phyloP scores from a whole-genome alignment of 37 sponge, comb jelly and placozoan species.

The Eunapius fragilis region DNA sequence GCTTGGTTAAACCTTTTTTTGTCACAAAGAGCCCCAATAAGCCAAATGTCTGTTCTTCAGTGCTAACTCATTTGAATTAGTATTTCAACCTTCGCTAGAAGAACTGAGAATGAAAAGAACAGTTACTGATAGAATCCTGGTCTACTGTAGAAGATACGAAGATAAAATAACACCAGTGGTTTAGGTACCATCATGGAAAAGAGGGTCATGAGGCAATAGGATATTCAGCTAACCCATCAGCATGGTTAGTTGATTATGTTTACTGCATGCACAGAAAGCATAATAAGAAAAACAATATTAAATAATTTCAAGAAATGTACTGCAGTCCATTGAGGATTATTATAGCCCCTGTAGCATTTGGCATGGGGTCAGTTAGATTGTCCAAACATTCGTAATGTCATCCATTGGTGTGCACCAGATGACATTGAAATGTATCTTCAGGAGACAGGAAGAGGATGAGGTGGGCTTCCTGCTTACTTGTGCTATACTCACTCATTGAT shows the following conservation, averaged over 20 bases:
- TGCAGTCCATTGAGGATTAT: background rate
- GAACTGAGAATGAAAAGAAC: background rate
- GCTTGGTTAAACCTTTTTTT: background rate
- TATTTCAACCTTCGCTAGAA: background rate
- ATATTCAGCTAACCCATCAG: slow-evolving; percentile 5
- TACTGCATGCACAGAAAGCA: slow-evolving; percentile 23
- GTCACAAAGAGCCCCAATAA: background rate
- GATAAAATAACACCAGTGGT: background rate
- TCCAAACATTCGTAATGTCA: background rate
- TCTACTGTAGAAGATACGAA: background rate
- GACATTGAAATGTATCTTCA: slow-evolving; percentile 4
- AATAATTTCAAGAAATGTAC: background rate
- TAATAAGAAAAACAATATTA: background rate
- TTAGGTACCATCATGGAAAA: background rate
- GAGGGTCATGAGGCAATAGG: slow-evolving; percentile 17
- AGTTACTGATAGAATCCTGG: background rate
- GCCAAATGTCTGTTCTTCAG: background rate
- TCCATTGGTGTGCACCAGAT: slow-evolving; percentile 11
- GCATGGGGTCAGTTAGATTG: slow-evolving; percentile 11
- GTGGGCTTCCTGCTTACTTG: background rate
- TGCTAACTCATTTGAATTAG: background rate
- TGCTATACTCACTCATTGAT: background rate
- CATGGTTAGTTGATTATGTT: slow-evolving; percentile 32
- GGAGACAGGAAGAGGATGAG: slow-evolving; percentile 7
- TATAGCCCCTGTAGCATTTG: background rate